phyloP scores from a whole-genome alignment of 2,797 vertebrate genomes.

The Muscicapa comitata region DNA sequence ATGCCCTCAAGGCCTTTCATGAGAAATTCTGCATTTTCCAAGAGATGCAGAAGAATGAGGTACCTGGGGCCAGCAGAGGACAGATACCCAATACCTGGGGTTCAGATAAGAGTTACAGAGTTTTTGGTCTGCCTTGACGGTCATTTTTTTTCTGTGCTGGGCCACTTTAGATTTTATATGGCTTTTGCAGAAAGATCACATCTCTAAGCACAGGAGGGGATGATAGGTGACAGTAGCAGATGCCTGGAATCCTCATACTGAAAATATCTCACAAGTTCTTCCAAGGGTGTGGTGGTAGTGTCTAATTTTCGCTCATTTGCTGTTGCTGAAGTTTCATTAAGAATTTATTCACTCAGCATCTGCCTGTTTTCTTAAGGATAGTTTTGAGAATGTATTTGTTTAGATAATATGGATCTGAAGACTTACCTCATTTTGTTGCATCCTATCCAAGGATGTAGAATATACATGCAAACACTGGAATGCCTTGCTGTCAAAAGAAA shows the following conservation, averaged over 20 bases:
- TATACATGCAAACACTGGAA: not conserved
- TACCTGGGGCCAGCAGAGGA: constrained; percentile 27
- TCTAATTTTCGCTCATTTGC: not conserved
- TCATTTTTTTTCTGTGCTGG: not conserved
- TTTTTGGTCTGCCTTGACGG: not conserved
- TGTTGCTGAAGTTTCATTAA: not conserved
- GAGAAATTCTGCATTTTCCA: constrained; percentile 50
- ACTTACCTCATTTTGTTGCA: not conserved
- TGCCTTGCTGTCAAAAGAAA: not conserved
- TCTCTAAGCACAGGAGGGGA: not conserved
- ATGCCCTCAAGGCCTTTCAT: constrained; percentile 51
- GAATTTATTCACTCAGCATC: not conserved
- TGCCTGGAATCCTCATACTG: not conserved
- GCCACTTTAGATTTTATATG: not conserved
- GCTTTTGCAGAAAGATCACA: not conserved
- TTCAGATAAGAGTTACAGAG: constrained; percentile 55
- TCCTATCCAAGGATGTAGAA: not conserved
- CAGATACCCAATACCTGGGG: not conserved
- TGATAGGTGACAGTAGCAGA: not conserved
- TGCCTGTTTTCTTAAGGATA: not conserved
- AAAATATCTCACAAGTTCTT: not conserved
- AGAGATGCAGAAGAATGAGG: constrained; percentile 68
- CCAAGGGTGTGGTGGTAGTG: no score
- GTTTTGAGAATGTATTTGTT: not conserved
- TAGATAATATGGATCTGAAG: not conserved